Base-by-base conservation (phyloP, 2,113 vertebrate genomes). In the Mionectes macconnelli region DNA sequence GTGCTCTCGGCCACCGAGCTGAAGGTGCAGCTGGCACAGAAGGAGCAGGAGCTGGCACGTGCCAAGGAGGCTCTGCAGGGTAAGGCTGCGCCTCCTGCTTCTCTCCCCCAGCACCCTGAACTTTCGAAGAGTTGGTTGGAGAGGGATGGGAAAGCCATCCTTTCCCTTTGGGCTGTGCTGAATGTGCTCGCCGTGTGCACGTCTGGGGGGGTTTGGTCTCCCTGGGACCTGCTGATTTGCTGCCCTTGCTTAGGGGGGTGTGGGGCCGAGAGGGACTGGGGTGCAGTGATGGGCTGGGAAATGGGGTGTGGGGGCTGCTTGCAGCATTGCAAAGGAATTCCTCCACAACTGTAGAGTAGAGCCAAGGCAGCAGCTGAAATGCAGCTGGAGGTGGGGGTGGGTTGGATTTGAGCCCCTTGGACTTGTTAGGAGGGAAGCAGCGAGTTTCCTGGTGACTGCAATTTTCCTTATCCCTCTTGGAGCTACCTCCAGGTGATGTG, bases 51-150 rank as follows among this genome's bases (percentile, higher is more conserved):
- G 95, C 98, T 99, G 94, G 98, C 99, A 8, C 98, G 99, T 6
- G 99, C 99, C 97, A 99, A 99, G 92, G 99, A 99, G 97, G 99
- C 99, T 62, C 97, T 99, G 85, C 99, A 99, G 97, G 99, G 99
- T 99, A 96, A 98, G 98, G 84, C 52, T 25, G 22, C 1, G 0
- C 28, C 2, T 12, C 23, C 19, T 12, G 45, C 37, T 19, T 56
- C 37, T 12, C 33, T 1, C 56, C 35, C 66, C 28, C 1, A 0
- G 25, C 23, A 33, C 75, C 37, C 49, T 7, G 0, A n/a, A 3
- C 28, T n/a, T 63, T 1, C 20, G 9, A 31, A 8, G 6, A 12
- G 15, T 42, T 56, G 1, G 4, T 49, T 8, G 10, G 24, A 1
- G 7, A 62, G n/a, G 55, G 13, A 40, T 20, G 35, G 47, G 12